These are phyloP conservation scores for Drosophila gaucha DNA, from an alignment of 2,888 invertebrate genomes.

Conservation along the genomic window DNA sequence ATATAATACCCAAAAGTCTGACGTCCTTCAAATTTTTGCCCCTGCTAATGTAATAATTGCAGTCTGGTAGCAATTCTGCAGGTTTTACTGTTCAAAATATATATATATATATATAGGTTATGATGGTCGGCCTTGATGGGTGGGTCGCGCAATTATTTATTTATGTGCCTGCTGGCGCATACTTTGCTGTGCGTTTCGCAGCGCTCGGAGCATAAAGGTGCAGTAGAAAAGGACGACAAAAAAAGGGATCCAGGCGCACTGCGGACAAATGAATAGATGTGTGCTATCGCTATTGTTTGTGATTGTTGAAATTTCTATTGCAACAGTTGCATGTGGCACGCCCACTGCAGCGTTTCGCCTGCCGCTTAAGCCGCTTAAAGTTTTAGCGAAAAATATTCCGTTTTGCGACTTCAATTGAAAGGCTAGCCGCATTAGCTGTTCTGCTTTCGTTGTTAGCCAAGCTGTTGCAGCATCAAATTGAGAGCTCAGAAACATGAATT, in stretches of 20 bases:
- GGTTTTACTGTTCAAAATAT: too few species aligned
- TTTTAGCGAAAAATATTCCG: not conserved
- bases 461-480: slow-evolving; percentile 45
- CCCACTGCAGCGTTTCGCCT: too few species aligned
- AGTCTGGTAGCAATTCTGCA: too few species aligned
- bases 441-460: slow-evolving; percentile 45
- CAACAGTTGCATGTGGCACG: slow-evolving; percentile 20
- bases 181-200: not conserved
- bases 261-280: not conserved
- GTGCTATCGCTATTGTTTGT: slow-evolving; percentile 16
- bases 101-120: too few species aligned
- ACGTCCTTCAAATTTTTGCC: too few species aligned
- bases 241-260: not conserved
- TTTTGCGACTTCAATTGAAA: not conserved
- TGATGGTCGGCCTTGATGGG: too few species aligned
- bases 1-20: too few species aligned
- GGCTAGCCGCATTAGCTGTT: slow-evolving; percentile 1
- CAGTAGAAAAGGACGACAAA: too few species aligned
- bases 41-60: too few species aligned
- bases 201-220: slow-evolving; percentile 7
- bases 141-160: too few species aligned
- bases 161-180: too few species aligned
- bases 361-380: not conserved
- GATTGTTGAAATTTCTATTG: slow-evolving; percentile 12
- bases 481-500: slow-evolving; percentile 12